Evolutionary conservation across 2,888 invertebrate genomes (phyloP).

Genomic region (Microctonus brassicae): DNA sequence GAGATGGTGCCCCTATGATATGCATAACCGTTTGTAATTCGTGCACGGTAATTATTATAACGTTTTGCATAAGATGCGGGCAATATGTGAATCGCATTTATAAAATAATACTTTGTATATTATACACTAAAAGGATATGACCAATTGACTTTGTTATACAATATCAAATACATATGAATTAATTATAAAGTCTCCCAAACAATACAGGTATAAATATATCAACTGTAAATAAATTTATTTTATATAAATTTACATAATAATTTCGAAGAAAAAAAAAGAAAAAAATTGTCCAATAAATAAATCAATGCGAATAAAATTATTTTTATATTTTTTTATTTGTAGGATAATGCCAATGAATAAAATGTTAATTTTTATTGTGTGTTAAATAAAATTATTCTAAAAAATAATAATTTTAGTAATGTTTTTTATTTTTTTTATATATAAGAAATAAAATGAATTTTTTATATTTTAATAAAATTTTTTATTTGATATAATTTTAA

Average conservation of each 20-base stretch:
- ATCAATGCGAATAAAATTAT: slow-evolving; percentile 4
- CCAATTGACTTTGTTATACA: slow-evolving; percentile 1
- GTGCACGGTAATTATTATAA: slow-evolving; percentile 32
- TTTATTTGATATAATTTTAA: no score
- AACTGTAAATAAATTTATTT: background rate
- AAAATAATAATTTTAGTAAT: no score
- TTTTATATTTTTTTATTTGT: no score
- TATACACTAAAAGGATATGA: background rate
- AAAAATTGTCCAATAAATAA: background rate
- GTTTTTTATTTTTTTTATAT: no score
- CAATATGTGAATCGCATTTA: slow-evolving; percentile 16
- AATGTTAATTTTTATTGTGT: no score
- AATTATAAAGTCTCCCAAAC: background rate
- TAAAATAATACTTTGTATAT: slow-evolving; percentile 9
- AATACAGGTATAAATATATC: background rate
- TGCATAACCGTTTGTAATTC: slow-evolving; percentile 26
- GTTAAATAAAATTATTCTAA: no score
- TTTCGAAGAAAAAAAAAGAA: background rate
- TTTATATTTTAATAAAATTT: no score
- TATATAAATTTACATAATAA: no score
- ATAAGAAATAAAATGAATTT: no score
- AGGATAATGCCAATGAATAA: no score
- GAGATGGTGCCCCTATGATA: slow-evolving; percentile 34
- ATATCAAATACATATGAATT: background rate
- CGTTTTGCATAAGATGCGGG: slow-evolving; percentile 31